Evolutionary conservation across 2,113 vertebrate genomes (phyloP).

Genomic region (Cryptoleucopteryx plumbea): DNA sequence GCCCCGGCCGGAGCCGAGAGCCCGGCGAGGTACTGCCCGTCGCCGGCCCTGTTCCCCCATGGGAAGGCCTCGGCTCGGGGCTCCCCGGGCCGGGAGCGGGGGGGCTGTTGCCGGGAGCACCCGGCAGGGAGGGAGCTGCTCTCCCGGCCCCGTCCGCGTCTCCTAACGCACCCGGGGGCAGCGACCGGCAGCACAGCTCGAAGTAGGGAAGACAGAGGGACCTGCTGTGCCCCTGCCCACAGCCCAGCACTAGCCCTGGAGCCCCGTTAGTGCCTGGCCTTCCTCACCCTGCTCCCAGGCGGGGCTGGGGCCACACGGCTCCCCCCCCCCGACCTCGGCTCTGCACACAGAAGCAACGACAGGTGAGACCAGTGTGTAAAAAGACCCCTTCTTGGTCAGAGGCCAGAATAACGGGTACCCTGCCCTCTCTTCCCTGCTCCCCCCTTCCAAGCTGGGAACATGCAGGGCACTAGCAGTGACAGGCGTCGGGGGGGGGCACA

Average conservation of each 20-base stretch:
- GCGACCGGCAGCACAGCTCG: neutral
- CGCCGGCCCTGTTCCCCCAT: too few species aligned
- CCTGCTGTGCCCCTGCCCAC: neutral
- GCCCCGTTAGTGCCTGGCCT: neutral
- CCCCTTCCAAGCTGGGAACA: accelerated
- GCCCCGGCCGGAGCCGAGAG: neutral
- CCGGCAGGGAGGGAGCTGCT: neutral
- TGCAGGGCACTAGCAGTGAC: too few species aligned
- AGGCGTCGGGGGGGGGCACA: too few species aligned
- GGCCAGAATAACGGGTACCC: too few species aligned
- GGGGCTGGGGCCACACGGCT: neutral
- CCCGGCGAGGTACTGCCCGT: neutral
- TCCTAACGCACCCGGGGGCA: neutral
- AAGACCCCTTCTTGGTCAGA: too few species aligned
- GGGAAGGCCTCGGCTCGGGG: neutral
- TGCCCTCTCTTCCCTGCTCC: too few species aligned
- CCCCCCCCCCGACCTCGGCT: accelerated
- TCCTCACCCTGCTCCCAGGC: neutral
- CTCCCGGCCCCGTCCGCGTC: neutral
- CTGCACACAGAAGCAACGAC: too few species aligned
- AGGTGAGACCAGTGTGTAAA: too few species aligned
- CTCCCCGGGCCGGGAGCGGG: neutral
- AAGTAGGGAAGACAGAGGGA: neutral
- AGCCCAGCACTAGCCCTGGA: neutral
- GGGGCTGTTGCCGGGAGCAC: too few species aligned